Evolutionary conservation across 2,797 vertebrate species (phyloP).

Genomic region (Sebastes matsubarae): DNA sequence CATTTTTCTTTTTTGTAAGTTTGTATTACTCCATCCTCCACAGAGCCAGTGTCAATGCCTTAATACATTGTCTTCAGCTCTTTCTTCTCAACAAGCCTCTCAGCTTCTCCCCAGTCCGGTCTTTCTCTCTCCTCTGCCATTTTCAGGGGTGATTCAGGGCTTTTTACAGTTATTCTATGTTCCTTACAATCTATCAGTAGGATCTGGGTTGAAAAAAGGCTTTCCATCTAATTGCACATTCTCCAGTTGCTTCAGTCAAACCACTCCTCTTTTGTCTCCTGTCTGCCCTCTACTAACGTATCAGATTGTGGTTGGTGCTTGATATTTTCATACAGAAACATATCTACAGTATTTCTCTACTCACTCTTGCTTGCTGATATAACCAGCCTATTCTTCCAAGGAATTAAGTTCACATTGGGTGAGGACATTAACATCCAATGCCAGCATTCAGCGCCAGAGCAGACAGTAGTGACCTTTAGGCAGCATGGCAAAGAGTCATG

Average conservation of each 20-base stretch:
- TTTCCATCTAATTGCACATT: slow-evolving; percentile 39
- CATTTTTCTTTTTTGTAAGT: slow-evolving; percentile 4
- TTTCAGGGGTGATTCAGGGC: slow-evolving; percentile 16
- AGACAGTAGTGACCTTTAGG: slow-evolving; percentile 37
- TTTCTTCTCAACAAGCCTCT: slow-evolving; percentile 30
- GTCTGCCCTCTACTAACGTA: background rate
- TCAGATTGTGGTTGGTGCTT: background rate
- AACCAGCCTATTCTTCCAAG: background rate
- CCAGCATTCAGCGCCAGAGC: slow-evolving; percentile 20
- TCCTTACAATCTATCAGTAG: slow-evolving; percentile 27
- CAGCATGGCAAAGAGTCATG: slow-evolving; percentile 4
- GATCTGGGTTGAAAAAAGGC: slow-evolving; percentile 29
- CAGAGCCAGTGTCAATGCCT: slow-evolving; percentile 9
- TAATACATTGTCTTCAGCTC: slow-evolving; percentile 15
- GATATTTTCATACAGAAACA: background rate
- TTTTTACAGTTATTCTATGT: slow-evolving; percentile 28
- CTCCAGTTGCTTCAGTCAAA: slow-evolving; percentile 34
- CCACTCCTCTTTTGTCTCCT: slow-evolving; percentile 25
- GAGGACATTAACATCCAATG: slow-evolving; percentile 9
- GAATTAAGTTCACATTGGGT: background rate
- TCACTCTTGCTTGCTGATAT: background rate
- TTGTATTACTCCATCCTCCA: background rate
- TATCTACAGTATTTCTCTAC: background rate
- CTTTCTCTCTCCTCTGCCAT: slow-evolving; percentile 20
- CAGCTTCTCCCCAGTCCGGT: slow-evolving; percentile 23